Base-by-base conservation (phyloP, 2,888 invertebrate species). In the Cantharis rustica region DNA sequence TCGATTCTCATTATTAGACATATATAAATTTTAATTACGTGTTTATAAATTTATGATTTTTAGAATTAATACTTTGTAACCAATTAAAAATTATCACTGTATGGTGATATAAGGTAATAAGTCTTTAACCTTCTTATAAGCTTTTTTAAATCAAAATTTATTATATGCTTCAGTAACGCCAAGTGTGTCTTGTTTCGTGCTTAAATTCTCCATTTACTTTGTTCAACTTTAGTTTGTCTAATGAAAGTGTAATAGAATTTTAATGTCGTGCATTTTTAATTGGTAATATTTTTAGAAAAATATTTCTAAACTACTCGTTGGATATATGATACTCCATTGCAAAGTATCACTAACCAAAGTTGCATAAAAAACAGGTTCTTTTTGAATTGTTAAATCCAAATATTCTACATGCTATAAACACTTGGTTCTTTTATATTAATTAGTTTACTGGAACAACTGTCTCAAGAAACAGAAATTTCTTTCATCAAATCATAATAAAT, bases 1-100 rank as follows among this genome's bases (percentile, higher is more conserved):
- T 77, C 68, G 73, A 66, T 68, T 68, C 72, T 76, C 20, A 70
- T 74, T 61, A 68, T 76, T 70, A 66, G 70, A 17, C 23, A 66
- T 17, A 23, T 66, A 13, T 66, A 66, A 66, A 66, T 66, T 66
- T n/a, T 15, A 66, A 66, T 23, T 20, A 66, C 16, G 17, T 63
- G 17, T 66, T 66, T 66, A 20, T 66, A 16, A 66, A 66, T 66
- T 66, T 20, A 66, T 66, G 15, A 66, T 66, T 66, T 66, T n/a
- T 66, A n/a, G 20, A 66, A 66, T 10, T 20, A 15, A 16, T 66
- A 63, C 23, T 66, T 20, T 15, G 47, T 47, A 47, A 47, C n/a
- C 47, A 47, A 47, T 47, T 47, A 47, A 47, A 47, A 47, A 47
- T 47, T 47, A n/a, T 47, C 47, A 7, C 47, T 7, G 7, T 23